These are phyloP conservation scores for Ctenosaura bakeri DNA, from an alignment of 2,797 vertebrate genomes.

Conservation along the genomic window DNA sequence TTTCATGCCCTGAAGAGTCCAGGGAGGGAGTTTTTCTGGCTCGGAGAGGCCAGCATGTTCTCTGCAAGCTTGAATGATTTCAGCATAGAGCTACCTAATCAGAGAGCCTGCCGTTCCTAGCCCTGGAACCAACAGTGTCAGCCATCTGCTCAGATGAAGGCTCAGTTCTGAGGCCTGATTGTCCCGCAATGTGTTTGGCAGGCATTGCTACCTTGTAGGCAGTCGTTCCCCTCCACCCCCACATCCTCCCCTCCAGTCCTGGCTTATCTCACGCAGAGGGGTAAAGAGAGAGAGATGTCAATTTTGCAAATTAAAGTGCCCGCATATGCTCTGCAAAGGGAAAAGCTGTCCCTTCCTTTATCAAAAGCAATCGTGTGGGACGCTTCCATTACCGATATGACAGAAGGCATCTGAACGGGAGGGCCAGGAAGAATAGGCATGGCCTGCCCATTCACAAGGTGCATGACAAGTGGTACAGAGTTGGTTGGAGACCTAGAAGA, in stretches of 20 bases:
- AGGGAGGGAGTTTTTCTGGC: constrained; percentile 52
- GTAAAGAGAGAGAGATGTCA: background rate
- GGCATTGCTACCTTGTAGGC: constrained; percentile 30
- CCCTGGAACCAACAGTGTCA: constrained; percentile 46
- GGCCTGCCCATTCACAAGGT: constrained; percentile 94
- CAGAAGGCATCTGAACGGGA: constrained; percentile 93
- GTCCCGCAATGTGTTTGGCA: constrained; percentile 43
- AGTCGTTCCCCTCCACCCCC: background rate
- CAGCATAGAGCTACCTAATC: constrained; percentile 74
- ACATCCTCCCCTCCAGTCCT: constrained; percentile 33
- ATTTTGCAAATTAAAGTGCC: constrained; percentile 28
- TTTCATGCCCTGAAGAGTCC: constrained; percentile 16
- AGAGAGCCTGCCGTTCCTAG: constrained; percentile 68
- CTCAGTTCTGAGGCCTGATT: constrained; percentile 51
- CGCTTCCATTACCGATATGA: constrained; percentile 91
- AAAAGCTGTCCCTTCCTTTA: constrained; percentile 26
- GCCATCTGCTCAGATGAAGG: constrained; percentile 74
- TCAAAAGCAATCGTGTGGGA: constrained; percentile 39
- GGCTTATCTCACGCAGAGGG: constrained; percentile 42
- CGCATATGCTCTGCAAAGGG: constrained; percentile 10
- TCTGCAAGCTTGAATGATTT: constrained; percentile 53
- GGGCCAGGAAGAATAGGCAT: constrained; percentile 92
- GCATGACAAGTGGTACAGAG: constrained; percentile 92
- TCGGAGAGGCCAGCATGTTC: constrained; percentile 49
- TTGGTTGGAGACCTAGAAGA: constrained; percentile 89